phyloP scores from a whole-genome alignment of 2,888 invertebrate species.

The Hypsopygia costalis region DNA sequence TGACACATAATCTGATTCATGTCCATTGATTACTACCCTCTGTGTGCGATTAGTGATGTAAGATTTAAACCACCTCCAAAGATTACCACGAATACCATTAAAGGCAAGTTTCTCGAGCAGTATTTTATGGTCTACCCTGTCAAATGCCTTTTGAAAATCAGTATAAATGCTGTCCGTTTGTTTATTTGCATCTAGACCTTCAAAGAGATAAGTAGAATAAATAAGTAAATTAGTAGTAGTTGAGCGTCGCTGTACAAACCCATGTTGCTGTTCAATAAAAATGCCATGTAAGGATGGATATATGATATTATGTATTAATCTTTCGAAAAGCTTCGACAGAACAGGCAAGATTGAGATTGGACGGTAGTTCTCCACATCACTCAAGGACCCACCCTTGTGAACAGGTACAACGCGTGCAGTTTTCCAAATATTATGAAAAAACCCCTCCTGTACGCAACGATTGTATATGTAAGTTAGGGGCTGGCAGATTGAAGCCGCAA shows the following conservation, averaged over 20 bases:
- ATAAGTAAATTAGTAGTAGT: background rate
- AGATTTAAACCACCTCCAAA: slow-evolving; percentile 13
- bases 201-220: slow-evolving; percentile 1
- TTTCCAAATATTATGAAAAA: slow-evolving; percentile 2
- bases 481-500: background rate
- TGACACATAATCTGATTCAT: slow-evolving; percentile 9
- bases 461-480: background rate
- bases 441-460: background rate
- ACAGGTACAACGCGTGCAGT: background rate
- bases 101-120: slow-evolving; percentile 12
- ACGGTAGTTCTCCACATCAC: background rate
- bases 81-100: slow-evolving; percentile 15
- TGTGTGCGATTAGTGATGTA: slow-evolving; percentile 14
- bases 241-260: slow-evolving; percentile 3
- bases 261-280: slow-evolving; percentile 7
- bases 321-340: slow-evolving; percentile 7
- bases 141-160: slow-evolving; percentile 17
- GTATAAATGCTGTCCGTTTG: slow-evolving; percentile 10
- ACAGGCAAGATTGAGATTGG: slow-evolving; percentile 1
- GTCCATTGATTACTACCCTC: slow-evolving; percentile 11
- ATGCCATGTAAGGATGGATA: slow-evolving; percentile 2
- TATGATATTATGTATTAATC: slow-evolving; percentile 6
- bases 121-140: slow-evolving; percentile 16
- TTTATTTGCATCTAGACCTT: background rate
- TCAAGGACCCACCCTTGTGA: background rate